phyloP scores from a whole-genome alignment of 2,888 invertebrate genomes.

The Rhagonycha fulva region DNA sequence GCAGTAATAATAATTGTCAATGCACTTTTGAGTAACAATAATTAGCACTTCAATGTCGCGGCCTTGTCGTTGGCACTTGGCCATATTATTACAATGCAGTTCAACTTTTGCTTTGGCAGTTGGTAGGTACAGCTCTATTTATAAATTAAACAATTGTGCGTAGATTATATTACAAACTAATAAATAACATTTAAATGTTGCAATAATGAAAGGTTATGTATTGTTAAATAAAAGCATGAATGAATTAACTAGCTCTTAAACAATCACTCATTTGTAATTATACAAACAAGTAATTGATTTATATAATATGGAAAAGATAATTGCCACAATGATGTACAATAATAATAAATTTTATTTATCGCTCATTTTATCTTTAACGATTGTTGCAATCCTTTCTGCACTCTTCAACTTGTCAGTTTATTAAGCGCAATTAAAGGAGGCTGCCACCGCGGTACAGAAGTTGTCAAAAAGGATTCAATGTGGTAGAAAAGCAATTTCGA shows the following conservation, averaged over 20 bases:
- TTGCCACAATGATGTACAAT: neutral
- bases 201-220: neutral
- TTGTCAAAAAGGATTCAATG: neutral
- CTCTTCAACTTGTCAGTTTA: neutral
- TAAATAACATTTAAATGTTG: neutral
- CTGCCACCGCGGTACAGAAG: neutral
- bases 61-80: constrained; percentile 37
- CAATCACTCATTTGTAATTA: neutral
- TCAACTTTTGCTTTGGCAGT: constrained; percentile 18
- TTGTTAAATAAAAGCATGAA: neutral
- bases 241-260: neutral
- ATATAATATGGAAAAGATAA: neutral
- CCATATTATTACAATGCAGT: constrained; percentile 17
- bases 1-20: constrained; percentile 5
- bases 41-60: constrained; percentile 35
- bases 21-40: constrained; percentile 11
- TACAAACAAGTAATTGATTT: neutral
- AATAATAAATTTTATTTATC: neutral
- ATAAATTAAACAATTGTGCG: constrained; percentile 14
- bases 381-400: neutral
- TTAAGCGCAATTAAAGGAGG: neutral
- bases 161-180: constrained; percentile 4
- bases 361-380: neutral
- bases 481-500: neutral
- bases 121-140: constrained; percentile 8